Conservation (phyloP, 2,113 vertebrate genomes). For the Lampris megalopsis region DNA sequence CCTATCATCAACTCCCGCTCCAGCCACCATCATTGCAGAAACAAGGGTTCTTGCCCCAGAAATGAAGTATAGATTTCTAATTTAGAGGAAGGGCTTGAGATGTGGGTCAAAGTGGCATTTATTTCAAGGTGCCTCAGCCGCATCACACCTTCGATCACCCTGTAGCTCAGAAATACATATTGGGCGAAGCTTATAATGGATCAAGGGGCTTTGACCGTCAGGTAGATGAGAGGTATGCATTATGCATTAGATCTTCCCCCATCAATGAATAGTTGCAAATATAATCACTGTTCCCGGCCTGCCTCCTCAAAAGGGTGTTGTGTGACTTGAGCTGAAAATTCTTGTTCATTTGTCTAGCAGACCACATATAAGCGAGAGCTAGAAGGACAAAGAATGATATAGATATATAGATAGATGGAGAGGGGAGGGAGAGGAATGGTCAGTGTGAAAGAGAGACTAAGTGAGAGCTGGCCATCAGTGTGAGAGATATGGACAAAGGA, state of each 20-base stretch:
- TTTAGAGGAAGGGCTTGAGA: constrained; percentile 70
- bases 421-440: neutral
- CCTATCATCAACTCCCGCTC: constrained; percentile 59
- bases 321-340: constrained; percentile 51
- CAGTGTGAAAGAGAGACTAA: constrained; percentile 2
- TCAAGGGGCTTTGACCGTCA: constrained; percentile 39
- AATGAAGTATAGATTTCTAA: constrained; percentile 84
- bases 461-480: neutral
- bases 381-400: neutral
- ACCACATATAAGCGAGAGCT: constrained; percentile 10
- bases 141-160: constrained; percentile 64
- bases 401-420: neutral
- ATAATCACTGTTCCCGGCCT: constrained; percentile 66
- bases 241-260: constrained; percentile 65
- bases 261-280: constrained; percentile 52
- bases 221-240: constrained; percentile 61
- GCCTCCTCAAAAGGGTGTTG: constrained; percentile 40
- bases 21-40: constrained; percentile 57
- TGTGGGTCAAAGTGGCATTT: constrained; percentile 78
- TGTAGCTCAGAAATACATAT: constrained; percentile 69
- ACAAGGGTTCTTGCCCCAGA: constrained; percentile 73
- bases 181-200: constrained; percentile 64
- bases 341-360: constrained; percentile 27
- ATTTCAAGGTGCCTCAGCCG: constrained; percentile 60
- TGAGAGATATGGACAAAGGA: neutral